A percentile compares a stretch with the other conserved stretches of the same genome.
Evolutionary conservation across 2,888 invertebrate genomes (phyloP).

Genomic region (Clitarchus hookeri): DNA sequence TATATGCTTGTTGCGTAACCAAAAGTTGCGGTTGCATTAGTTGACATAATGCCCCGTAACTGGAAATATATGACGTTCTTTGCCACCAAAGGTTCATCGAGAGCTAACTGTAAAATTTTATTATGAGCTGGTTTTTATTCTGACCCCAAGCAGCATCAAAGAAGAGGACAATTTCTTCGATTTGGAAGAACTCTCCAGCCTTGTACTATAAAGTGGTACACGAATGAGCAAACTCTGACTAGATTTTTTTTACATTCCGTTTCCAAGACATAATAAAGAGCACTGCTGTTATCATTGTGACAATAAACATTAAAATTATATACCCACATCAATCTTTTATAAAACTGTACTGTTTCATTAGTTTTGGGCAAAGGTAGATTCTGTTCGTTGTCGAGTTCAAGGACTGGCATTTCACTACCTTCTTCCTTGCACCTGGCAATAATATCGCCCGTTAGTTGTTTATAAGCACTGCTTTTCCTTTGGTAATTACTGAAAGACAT

Average conservation of each 20-base stretch:
- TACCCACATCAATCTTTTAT: constrained; percentile 42
- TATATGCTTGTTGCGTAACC: too few species aligned
- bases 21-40: too few species aligned
- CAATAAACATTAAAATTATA: constrained; percentile 42
- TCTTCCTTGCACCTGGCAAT: constrained; percentile 28
- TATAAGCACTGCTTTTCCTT: constrained; percentile 32
- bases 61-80: too few species aligned
- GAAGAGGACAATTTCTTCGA: too few species aligned
- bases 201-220: too few species aligned
- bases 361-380: constrained; percentile 43
- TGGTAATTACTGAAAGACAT: constrained; percentile 33
- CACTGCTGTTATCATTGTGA: constrained; percentile 39
- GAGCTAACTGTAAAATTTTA: too few species aligned
- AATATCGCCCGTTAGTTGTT: constrained; percentile 1
- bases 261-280: constrained; percentile 39
- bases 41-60: too few species aligned
- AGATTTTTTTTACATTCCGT: constrained; percentile 30
- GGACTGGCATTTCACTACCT: constrained; percentile 30
- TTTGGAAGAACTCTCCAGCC: too few species aligned
- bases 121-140: too few species aligned
- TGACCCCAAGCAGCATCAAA: too few species aligned
- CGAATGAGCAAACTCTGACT: too few species aligned
- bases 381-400: constrained; percentile 44
- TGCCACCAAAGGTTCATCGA: too few species aligned
- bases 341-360: constrained; percentile 40